Conservation (phyloP, 1,140 invertebrate species). For the Drosophila lacertosa region DNA sequence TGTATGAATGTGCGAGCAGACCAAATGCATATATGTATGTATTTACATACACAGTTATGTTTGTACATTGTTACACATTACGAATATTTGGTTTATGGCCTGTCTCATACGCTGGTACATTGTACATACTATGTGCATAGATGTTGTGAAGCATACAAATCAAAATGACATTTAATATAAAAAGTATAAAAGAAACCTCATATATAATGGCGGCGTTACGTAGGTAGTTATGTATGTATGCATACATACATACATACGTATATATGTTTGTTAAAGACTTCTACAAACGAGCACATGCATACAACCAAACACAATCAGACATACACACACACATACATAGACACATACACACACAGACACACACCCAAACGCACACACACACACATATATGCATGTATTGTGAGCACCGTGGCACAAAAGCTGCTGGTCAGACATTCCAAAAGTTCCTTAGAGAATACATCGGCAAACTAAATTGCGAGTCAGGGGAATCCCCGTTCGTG, state of each 20-base stretch:
- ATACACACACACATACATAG: not conserved
- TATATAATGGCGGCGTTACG: conserved; percentile 1
- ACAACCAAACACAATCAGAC: conserved; percentile 7
- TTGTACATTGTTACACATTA: too few relatives aligned
- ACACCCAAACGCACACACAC: not conserved
- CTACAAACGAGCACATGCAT: conserved; percentile 31
- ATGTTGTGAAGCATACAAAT: conserved; percentile 1
- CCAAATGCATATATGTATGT: too few relatives aligned
- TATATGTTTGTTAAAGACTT: conserved; percentile 4
- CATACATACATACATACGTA: conserved; percentile 4
- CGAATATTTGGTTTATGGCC: too few relatives aligned
- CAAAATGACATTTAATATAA: conserved; percentile 1
- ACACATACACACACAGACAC: not conserved
- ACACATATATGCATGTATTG: conserved; percentile 4
- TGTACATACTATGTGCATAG: not conserved
- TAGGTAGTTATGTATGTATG: conserved; percentile 2
- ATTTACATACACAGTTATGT: not conserved
- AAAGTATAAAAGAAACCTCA: not conserved
- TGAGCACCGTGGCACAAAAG: not conserved
- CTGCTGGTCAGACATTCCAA: conserved; percentile 24
- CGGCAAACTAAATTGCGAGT: not conserved
- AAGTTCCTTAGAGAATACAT: not conserved
- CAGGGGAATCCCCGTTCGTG: not conserved
- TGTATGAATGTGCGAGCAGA: not conserved
- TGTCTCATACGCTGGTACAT: not conserved